Evolutionary conservation across 2,113 vertebrate species (phyloP).

Genomic region (Acanthochromis polyacanthus): DNA sequence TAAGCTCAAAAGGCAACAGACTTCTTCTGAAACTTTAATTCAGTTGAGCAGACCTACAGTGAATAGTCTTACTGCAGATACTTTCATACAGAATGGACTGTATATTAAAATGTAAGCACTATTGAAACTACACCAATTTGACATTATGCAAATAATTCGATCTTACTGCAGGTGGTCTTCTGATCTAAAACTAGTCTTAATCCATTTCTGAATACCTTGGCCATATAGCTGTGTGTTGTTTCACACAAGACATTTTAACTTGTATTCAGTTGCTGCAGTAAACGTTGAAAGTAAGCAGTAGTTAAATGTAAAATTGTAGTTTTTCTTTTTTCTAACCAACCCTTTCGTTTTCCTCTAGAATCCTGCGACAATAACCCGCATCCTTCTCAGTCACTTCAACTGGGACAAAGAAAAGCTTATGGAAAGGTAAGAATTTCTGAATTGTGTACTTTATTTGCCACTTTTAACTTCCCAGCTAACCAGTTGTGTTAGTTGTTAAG

Average conservation of each 20-base stretch:
- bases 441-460: background rate
- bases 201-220: background rate
- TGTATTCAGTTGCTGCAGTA: background rate
- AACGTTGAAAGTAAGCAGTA: background rate
- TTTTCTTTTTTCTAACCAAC: conserved; percentile 28
- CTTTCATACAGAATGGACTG: background rate
- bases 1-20: background rate
- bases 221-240: background rate
- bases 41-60: background rate
- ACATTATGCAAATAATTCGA: too few species aligned
- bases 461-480: background rate
- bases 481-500: background rate
- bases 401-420: conserved; percentile 99
- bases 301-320: background rate
- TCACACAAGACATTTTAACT: background rate
- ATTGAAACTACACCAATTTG: too few species aligned
- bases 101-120: background rate
- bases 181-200: too few species aligned
- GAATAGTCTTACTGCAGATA: background rate
- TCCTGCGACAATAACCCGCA: conserved; percentile 98
- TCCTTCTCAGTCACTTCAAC: conserved; percentile 99
- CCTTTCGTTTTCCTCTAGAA: conserved; percentile 85
- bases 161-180: too few species aligned
- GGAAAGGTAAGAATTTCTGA: conserved; percentile 90
- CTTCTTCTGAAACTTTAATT: background rate